A percentile compares a stretch with the other conserved stretches of the same genome.
Evolutionary conservation across 1,140 invertebrate genomes (phyloP).

Genomic region (Phymorhynchus buccinoides): DNA sequence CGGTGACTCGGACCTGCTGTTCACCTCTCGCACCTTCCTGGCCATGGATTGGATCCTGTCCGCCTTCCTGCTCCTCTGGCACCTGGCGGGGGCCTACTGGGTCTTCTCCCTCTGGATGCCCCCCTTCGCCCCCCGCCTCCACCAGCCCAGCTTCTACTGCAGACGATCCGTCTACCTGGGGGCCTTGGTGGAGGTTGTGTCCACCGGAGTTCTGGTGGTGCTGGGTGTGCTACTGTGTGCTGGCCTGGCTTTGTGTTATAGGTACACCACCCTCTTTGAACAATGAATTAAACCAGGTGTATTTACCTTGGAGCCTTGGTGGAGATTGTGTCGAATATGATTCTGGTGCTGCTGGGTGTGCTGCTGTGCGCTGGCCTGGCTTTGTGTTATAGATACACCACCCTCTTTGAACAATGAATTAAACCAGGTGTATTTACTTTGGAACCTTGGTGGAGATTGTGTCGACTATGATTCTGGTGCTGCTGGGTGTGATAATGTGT

Average conservation of each 20-base stretch:
- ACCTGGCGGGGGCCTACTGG: conserved; percentile 76
- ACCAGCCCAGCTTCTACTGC: conserved; percentile 72
- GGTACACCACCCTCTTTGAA: too few relatives aligned
- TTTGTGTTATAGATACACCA: conserved; percentile 30
- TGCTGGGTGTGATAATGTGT: too few relatives aligned
- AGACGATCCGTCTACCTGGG: conserved; percentile 66
- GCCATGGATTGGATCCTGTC: conserved; percentile 76
- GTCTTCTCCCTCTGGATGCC: conserved; percentile 60
- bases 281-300: too few relatives aligned
- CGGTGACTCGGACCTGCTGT: conserved; percentile 65
- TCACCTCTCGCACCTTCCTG: conserved; percentile 59
- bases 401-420: conserved; percentile 26
- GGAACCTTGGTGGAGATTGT: too few relatives aligned
- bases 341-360: too few relatives aligned
- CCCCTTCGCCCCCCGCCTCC: conserved; percentile 76
- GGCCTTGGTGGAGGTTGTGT: conserved; percentile 78
- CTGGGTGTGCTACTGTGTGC: conserved; percentile 53
- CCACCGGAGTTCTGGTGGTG: conserved; percentile 76
- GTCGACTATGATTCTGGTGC: too few relatives aligned
- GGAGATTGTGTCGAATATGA: too few relatives aligned
- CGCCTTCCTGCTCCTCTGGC: conserved; percentile 75
- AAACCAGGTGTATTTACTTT: too few relatives aligned
- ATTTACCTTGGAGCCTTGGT: too few relatives aligned
- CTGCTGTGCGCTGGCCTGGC: too few relatives aligned
- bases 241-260: conserved; percentile 37